Evolutionary conservation across 2,113 vertebrate species (phyloP), one percentile per base, ranked within the genome.

Genomic region (Labrus mixtus): DNA sequence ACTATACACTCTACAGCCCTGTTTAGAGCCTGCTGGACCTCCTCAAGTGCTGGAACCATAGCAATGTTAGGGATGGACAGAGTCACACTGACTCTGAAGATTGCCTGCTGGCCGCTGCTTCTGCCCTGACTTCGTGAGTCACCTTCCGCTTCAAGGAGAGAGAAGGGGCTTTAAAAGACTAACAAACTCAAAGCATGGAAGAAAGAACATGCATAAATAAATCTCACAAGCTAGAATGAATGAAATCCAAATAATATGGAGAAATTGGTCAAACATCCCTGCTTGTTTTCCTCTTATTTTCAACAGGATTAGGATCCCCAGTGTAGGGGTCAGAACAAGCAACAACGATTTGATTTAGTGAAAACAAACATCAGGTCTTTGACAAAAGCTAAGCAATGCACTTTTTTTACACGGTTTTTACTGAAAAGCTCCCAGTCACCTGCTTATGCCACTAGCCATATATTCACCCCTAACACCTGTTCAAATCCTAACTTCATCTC

Each of bases 11-110:
- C 96, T 59, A 97, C 95, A 0, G 91, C 93, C 85, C 90, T 93
- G 90, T 96, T 98, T 78, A 99, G 86, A 0, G 83, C 92, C 88
- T 97, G 96, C 76, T 99, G 98, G 6, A 98, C 73, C 67, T 98
- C 96, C 37, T 98, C 97, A 76, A 98, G 91, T 37, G 94, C 87
- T 4, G 98, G 98, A 41, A 88, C 82, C 91, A 97, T 95, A 68
- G 90, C 43, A 2, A 98, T 94, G 82, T 96, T 96, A 65, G 97
- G 97, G 69, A 98, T 97, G 64, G 94, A 92, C 37, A 98, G 90
- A 15, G 84, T 94, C 81, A 97, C 83, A 22, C 45, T 92, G 7
- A 95, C 94, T 78, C 88, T 93, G 87, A 99, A 95, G 88, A 99
- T 95, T 50, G 97, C 95, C 54, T 81, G 95, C 33, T 84, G 78